A percentile compares a stretch with the other conserved stretches of the same genome.
These are phyloP conservation scores for Elysia chlorotica DNA, from an alignment of 1,140 invertebrate species.

Conservation along the genomic window DNA sequence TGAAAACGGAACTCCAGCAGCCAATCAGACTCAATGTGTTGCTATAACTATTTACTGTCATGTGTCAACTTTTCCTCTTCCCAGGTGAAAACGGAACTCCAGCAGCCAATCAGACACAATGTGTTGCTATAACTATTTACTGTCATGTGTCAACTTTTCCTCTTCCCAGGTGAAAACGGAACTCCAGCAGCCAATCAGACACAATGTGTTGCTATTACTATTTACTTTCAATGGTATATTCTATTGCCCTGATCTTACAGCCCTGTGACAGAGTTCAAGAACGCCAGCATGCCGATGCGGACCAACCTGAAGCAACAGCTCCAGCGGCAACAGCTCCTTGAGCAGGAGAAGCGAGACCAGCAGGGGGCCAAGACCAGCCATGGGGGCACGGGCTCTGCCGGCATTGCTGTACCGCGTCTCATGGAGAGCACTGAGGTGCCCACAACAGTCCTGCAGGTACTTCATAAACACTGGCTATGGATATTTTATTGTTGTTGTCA, in stretches of 20 bases:
- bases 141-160: neutral
- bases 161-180: constrained; percentile 68
- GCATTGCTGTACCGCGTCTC: constrained; percentile 59
- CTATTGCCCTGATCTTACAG: constrained; percentile 64
- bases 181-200: constrained; percentile 87
- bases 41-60: too few species aligned
- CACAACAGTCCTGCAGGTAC: constrained; percentile 41
- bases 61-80: too few species aligned
- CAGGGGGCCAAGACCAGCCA: constrained; percentile 24
- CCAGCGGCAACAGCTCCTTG: constrained; percentile 78
- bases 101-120: too few species aligned
- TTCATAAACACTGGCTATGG: too few species aligned
- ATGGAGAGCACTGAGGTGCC: constrained; percentile 65
- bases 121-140: neutral
- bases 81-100: too few species aligned
- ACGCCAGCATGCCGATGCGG: constrained; percentile 71
- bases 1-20: too few species aligned
- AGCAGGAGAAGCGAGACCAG: constrained; percentile 71
- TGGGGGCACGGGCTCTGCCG: constrained; percentile 29
- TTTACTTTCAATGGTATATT: neutral
- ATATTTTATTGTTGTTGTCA: too few species aligned
- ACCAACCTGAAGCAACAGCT: constrained; percentile 85
- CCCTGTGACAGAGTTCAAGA: constrained; percentile 78
- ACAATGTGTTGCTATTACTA: too few species aligned
- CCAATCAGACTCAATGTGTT: too few species aligned